Evolutionary conservation across 2,888 invertebrate species (phyloP), one percentile per base, ranked within the genome.

Genomic region (Macaria notata): DNA sequence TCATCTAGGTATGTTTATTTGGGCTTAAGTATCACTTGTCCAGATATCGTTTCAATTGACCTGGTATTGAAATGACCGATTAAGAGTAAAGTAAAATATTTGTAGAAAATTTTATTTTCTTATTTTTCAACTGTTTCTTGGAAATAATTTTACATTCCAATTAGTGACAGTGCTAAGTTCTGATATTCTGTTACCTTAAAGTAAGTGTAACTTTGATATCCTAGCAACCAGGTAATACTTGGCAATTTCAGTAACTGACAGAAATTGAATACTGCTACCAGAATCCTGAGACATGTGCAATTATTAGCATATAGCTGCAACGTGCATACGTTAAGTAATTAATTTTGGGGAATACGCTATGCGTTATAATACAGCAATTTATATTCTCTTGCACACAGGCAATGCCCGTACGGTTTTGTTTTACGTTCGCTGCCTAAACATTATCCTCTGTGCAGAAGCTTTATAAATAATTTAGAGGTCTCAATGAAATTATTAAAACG

Each of bases 351-450:
- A 69, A 72, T 76, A 59, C 72, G 48, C 70, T 75, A 71, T 77
- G 71, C 72, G 73, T 76, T 78, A 73, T 78, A 83, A 79, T 81
- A 78, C 62, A 68, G 74, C 69, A 74, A 80, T 82, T 81, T 77
- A 76, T 78, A 83, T 83, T 79, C 79, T 54, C 63, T 65, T 73
- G 73, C 75, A 79, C 66, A 73, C 65, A 55, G 55, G 62, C 61
- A 46, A 62, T 70, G 67, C 59, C 56, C 56, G 50, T 48, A 45
- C 44, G 61, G 72, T 78, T 79, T 74, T 75, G 75, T 79, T 76
- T 75, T 68, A 71, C 67, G 60, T 58, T 59, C 59, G 46, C 58
- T 46, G 56, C 54, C 61, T 62, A 65, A 62, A 65, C 68, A 65
- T 69, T 66, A 69, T 69, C 58, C 66, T 63, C 49, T 54, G 59